Base-by-base conservation (phyloP, 2,113 vertebrate genomes). In the Chloropsis cyanopogon region DNA sequence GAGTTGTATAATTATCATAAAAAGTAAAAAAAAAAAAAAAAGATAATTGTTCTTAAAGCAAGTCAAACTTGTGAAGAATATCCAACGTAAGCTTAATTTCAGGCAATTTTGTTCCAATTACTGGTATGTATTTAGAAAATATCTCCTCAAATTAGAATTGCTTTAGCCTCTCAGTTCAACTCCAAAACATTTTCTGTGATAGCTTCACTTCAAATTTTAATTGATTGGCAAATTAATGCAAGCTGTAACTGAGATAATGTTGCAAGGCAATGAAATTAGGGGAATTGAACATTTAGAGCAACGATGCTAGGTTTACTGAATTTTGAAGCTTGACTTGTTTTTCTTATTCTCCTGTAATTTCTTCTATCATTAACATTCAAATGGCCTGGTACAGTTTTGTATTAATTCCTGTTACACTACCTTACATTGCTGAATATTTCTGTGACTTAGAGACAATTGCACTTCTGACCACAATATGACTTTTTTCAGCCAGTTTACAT, bases 151-250 rank as follows among this genome's bases (percentile, higher is more conserved):
- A 82, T 59, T 92, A 68, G 28, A 88, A 83, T 56, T 88, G 22
- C 49, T 88, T 91, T 88, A 88, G 79, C n/a, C 56, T 93, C 65
- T 82, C 37, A 37, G 10, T 71, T 88, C 44, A 83, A 78, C 26
- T 88, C 33, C 60, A 78, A 88, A 92, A 52, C 28, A 50, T 84
- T 91, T 91, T 82, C 65, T 0, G 0, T 84, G 21, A 84, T 88
- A 81, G 52, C 24, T 88, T 78, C 60, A 66, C 63, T 90, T 91
- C 52, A 57, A 71, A 69, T 82, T 95, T 92, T 94, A 94, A 92
- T 88, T 94, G 65, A 86, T 61, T 46, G 24, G 57, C n/a, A 91
- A 95, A 89, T 81, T 82, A 89, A 68, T 20, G 7, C 73, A 91
- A 82, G 57, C 89, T 87, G 65, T 64, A 91, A 86, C 44, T 52